Evolutionary conservation across 2,113 vertebrate genomes (phyloP).

Genomic region (Coptodon bakossiorum): DNA sequence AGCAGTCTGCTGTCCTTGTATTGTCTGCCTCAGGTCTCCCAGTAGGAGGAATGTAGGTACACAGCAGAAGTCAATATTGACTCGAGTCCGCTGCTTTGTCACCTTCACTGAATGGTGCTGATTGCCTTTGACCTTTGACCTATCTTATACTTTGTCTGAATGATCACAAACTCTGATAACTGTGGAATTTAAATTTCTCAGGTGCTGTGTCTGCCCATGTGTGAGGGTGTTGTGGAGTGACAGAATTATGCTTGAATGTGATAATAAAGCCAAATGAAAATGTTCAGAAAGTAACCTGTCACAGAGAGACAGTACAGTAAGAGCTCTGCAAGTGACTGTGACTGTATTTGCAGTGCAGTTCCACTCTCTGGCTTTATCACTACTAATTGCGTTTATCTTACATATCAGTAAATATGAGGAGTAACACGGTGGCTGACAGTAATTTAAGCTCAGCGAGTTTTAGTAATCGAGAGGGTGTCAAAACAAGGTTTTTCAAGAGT

Average conservation of each 20-base stretch:
- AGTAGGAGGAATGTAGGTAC: slow-evolving; percentile 41
- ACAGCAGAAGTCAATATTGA: slow-evolving; percentile 62
- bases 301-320: background rate
- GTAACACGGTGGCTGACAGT: background rate
- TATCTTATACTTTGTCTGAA: background rate
- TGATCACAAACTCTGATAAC: background rate
- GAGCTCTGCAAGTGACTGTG: background rate
- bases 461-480: background rate
- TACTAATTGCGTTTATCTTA: background rate
- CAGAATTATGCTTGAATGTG: background rate
- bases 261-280: background rate
- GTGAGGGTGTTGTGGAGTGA: background rate
- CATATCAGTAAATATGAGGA: background rate
- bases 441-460: background rate
- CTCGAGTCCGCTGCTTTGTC: slow-evolving; percentile 9
- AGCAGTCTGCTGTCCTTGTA: background rate
- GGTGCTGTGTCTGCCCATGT: background rate
- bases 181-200: background rate
- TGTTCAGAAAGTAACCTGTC: background rate
- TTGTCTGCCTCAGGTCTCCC: slow-evolving; percentile 26
- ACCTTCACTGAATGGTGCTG: slow-evolving; percentile 10
- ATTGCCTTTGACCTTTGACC: slow-evolving; percentile 42
- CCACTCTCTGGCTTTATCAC: background rate
- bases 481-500: background rate
- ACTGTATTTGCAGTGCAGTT: background rate